Conservation (phyloP, 2,888 invertebrate genomes). For the Nemotelus nigrinus region DNA sequence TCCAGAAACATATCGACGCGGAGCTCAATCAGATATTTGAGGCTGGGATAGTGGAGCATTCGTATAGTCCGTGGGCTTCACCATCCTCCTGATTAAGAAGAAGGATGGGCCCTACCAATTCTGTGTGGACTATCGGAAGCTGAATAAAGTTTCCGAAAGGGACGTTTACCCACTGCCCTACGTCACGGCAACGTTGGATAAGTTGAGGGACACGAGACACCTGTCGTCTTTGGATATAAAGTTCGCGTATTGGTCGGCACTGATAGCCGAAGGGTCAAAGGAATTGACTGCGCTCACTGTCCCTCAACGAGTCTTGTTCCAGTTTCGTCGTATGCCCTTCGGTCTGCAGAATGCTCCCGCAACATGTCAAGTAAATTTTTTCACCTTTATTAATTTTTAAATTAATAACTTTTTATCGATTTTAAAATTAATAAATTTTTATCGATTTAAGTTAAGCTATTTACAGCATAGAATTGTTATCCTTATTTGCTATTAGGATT, state of each 20-base stretch:
- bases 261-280: too few relatives aligned
- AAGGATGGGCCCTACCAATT: not conserved
- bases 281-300: too few relatives aligned
- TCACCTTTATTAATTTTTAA: too few relatives aligned
- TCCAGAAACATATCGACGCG: not conserved
- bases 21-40: not conserved
- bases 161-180: not conserved
- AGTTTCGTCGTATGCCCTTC: too few relatives aligned
- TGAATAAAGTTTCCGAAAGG: not conserved
- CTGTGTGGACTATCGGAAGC: not conserved
- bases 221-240: not conserved
- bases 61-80: not conserved
- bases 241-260: not conserved
- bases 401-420: too few relatives aligned
- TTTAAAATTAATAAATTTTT: too few relatives aligned
- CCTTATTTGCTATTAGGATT: too few relatives aligned
- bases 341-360: too few relatives aligned
- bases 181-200: not conserved
- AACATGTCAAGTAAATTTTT: too few relatives aligned
- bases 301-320: too few relatives aligned
- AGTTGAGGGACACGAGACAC: not conserved
- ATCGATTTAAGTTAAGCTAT: too few relatives aligned
- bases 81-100: not conserved
- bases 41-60: not conserved
- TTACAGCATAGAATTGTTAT: too few relatives aligned